phyloP scores from a whole-genome alignment of 1,140 invertebrate species.

The Lepidostoma basale region DNA sequence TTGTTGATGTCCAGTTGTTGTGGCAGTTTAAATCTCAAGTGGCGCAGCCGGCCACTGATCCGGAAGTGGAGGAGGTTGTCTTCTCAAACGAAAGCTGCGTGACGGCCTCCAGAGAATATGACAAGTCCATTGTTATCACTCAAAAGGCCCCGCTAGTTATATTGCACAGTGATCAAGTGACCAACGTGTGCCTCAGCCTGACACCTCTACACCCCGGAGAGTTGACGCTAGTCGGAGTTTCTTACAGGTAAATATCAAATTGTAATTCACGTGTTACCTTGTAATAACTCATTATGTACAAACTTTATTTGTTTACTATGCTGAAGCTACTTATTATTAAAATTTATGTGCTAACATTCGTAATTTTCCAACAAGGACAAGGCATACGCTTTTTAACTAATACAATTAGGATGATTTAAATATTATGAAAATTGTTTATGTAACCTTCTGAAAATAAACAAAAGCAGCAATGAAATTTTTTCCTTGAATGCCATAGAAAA shows the following conservation, averaged over 20 bases:
- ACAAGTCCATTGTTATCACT: conserved; percentile 53
- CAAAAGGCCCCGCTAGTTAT: conserved; percentile 54
- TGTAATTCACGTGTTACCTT: too few relatives aligned
- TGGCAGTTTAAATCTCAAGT: conserved; percentile 69
- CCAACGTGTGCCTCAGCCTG: conserved; percentile 51
- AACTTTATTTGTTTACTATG: too few relatives aligned
- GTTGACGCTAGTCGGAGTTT: conserved; percentile 52
- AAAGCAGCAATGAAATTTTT: too few relatives aligned
- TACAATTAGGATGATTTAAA: too few relatives aligned
- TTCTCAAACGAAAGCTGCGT: conserved; percentile 54
- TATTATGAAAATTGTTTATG: too few relatives aligned
- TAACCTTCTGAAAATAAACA: too few relatives aligned
- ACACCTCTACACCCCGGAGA: conserved; percentile 55
- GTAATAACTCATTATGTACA: too few relatives aligned
- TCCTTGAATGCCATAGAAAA: too few relatives aligned
- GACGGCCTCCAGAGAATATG: conserved; percentile 50
- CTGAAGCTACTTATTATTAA: too few relatives aligned
- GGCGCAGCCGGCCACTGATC: conserved; percentile 50
- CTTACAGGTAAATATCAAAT: conserved; percentile 52
- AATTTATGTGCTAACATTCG: too few relatives aligned
- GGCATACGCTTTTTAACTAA: too few relatives aligned
- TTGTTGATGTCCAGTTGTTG: conserved; percentile 78
- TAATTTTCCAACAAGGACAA: too few relatives aligned
- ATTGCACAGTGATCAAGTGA: conserved; percentile 53
- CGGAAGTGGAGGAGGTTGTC: conserved; percentile 47